Conservation (phyloP, 2,888 invertebrate species). For the Patella depressa region DNA sequence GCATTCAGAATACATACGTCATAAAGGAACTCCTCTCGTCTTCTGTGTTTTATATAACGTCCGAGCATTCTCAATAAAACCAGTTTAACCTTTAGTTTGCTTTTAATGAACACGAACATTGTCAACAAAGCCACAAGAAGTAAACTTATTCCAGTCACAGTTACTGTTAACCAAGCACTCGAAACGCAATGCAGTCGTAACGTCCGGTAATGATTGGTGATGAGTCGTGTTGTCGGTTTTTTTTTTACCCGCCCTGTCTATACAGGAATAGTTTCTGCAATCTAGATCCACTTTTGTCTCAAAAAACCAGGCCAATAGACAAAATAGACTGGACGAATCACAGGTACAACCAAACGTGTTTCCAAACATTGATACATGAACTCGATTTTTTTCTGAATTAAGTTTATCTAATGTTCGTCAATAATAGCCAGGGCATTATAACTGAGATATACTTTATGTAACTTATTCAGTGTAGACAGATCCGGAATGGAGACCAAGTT, state of each 20-base stretch:
- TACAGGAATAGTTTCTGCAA: too few species aligned
- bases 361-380: neutral
- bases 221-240: neutral
- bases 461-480: too few species aligned
- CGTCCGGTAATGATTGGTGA: neutral
- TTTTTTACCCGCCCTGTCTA: too few species aligned
- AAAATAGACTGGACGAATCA: neutral
- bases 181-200: neutral
- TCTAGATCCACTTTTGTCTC: too few species aligned
- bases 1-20: neutral
- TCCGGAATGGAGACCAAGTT: neutral
- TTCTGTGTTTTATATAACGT: neutral
- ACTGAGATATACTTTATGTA: too few species aligned
- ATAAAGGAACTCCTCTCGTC: neutral
- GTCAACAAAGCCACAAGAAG: neutral
- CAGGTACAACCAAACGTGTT: conserved; percentile 3
- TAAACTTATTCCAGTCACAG: neutral
- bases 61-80: neutral
- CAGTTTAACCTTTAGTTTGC: neutral
- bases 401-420: neutral
- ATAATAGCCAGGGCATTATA: too few species aligned
- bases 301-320: neutral
- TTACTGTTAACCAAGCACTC: neutral
- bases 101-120: neutral
- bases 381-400: neutral